Percentiles rank a stretch among this genome's conserved stretches.
Conservation (phyloP, 1,140 invertebrate species). For the Planococcus citri region DNA sequence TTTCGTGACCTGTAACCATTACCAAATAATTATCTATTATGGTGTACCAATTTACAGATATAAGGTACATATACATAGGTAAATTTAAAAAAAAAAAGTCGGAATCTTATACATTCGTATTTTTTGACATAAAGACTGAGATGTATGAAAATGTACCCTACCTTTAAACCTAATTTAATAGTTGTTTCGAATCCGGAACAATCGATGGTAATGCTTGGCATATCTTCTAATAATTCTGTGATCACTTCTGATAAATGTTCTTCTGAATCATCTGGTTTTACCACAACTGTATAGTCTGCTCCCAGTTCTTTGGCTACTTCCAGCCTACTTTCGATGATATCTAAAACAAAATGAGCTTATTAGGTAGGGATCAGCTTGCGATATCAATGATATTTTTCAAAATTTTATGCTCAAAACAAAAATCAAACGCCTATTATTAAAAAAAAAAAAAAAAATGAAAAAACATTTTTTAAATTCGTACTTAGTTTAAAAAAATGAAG, state of each 20-base stretch:
- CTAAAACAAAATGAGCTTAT: conserved; percentile 36
- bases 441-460: no score
- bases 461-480: no score
- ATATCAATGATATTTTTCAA: neutral
- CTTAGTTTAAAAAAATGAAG: no score
- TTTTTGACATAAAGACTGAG: no score
- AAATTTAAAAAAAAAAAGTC: no score
- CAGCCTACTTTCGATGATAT: conserved; percentile 62
- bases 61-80: no score
- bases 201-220: conserved; percentile 70
- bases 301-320: conserved; percentile 70
- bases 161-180: conserved; percentile 59
- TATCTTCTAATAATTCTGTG: conserved; percentile 45
- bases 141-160: no score
- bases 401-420: neutral
- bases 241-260: conserved; percentile 47
- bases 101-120: no score
- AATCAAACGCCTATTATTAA: no score
- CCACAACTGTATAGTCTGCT: conserved; percentile 55
- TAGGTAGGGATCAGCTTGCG: no score
- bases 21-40: conserved; percentile 22
- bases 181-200: conserved; percentile 73
- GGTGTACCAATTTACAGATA: no score
- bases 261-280: conserved; percentile 45
- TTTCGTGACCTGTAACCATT: conserved; percentile 53